Evolutionary conservation across 2,113 vertebrate genomes (phyloP).

Genomic region (Lepisosteus osseus): DNA sequence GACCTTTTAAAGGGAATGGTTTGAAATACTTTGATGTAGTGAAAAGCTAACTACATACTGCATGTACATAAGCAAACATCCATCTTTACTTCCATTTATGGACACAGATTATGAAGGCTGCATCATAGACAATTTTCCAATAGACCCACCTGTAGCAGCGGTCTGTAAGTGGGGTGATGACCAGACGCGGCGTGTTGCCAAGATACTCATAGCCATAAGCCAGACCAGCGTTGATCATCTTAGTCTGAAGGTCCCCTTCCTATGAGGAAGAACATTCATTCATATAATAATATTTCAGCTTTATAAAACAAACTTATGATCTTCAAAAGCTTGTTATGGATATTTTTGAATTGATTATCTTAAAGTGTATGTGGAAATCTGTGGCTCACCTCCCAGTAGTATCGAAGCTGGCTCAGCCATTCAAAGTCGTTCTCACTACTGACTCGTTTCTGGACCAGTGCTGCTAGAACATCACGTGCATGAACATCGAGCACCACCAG

Average conservation of each 20-base stretch:
- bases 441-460: conserved; percentile 73
- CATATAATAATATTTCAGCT: too few relatives aligned
- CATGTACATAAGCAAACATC: too few relatives aligned
- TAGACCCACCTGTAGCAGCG: conserved; percentile 82
- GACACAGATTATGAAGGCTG: too few relatives aligned
- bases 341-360: too few relatives aligned
- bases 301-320: not conserved
- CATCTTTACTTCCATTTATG: too few relatives aligned
- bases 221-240: conserved; percentile 90
- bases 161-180: conserved; percentile 87
- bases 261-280: conserved; percentile 33
- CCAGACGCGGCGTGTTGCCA: conserved; percentile 80
- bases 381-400: conserved; percentile 80
- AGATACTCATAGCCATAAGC: conserved; percentile 87
- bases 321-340: too few relatives aligned
- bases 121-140: too few relatives aligned
- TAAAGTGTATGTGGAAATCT: too few relatives aligned
- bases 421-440: conserved; percentile 82
- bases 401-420: conserved; percentile 86
- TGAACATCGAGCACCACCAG: conserved; percentile 83
- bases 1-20: too few relatives aligned
- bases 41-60: too few relatives aligned
- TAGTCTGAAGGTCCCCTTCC: conserved; percentile 83
- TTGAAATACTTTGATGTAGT: too few relatives aligned
- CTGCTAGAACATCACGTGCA: conserved; percentile 75